Evolutionary conservation across 2,797 vertebrate genomes (phyloP).

Genomic region (Spinus olivaceus): DNA sequence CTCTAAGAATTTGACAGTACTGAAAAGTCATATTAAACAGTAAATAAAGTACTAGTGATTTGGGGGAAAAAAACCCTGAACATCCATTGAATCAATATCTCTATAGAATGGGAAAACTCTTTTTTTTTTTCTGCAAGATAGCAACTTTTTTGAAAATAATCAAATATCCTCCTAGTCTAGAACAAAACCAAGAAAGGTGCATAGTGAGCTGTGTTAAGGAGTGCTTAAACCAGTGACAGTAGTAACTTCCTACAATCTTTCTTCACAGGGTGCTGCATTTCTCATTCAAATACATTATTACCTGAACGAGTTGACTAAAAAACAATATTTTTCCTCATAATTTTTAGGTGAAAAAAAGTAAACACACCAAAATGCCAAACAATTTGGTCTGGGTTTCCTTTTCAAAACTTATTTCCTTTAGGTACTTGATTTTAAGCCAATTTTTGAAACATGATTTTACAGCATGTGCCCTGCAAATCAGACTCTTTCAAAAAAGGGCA

Average conservation of each 20-base stretch:
- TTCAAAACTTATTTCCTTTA: not conserved
- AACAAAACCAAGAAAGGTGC: not conserved
- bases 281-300: not conserved
- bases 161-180: not conserved
- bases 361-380: not conserved
- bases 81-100: not conserved
- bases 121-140: not conserved
- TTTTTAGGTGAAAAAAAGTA: not conserved
- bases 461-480: not conserved
- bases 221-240: not conserved
- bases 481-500: not conserved
- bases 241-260: not conserved
- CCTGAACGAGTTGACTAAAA: not conserved
- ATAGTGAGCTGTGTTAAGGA: not conserved
- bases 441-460: not conserved
- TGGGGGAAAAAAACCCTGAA: not conserved
- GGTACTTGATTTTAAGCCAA: not conserved
- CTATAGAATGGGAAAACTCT: not conserved
- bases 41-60: not conserved
- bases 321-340: not conserved
- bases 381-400: not conserved
- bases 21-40: not conserved
- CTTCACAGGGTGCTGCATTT: not conserved
- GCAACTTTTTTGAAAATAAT: not conserved
- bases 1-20: not conserved